Conservation (phyloP, 2,888 invertebrate genomes). For the Sialis lutaria region DNA sequence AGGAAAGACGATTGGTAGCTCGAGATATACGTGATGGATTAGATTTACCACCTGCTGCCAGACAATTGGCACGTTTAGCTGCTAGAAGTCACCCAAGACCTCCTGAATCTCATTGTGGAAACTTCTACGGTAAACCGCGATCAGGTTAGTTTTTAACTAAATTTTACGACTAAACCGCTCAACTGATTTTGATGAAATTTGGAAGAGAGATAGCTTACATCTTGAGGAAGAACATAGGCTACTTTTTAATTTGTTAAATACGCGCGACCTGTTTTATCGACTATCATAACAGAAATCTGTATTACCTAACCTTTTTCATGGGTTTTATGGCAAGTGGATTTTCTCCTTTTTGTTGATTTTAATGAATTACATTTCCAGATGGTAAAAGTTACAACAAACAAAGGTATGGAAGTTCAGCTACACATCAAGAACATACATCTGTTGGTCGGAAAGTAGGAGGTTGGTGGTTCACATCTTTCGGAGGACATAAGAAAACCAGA, state of each 20-base stretch:
- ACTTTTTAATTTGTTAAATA: no score
- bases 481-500: constrained; percentile 32
- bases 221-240: no score
- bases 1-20: constrained; percentile 36
- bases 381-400: constrained; percentile 25
- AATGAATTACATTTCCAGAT: constrained; percentile 14
- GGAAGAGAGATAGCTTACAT: no score
- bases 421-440: constrained; percentile 20
- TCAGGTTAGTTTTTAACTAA: constrained; percentile 13
- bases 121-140: constrained; percentile 18
- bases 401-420: no score
- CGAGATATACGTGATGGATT: constrained; percentile 33
- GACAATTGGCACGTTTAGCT: constrained; percentile 28
- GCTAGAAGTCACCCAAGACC: constrained; percentile 23
- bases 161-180: no score
- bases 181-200: no score
- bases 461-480: constrained; percentile 32
- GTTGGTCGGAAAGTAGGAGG: constrained; percentile 36
- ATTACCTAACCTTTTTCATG: no score
- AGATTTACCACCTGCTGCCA: constrained; percentile 33
- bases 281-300: no score
- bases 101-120: constrained; percentile 11
- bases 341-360: no score
- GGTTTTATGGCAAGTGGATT: no score
- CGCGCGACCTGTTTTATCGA: no score